Evolutionary conservation across 2,113 vertebrate species (phyloP).

Genomic region (Rhynchopsitta pachyrhyncha): DNA sequence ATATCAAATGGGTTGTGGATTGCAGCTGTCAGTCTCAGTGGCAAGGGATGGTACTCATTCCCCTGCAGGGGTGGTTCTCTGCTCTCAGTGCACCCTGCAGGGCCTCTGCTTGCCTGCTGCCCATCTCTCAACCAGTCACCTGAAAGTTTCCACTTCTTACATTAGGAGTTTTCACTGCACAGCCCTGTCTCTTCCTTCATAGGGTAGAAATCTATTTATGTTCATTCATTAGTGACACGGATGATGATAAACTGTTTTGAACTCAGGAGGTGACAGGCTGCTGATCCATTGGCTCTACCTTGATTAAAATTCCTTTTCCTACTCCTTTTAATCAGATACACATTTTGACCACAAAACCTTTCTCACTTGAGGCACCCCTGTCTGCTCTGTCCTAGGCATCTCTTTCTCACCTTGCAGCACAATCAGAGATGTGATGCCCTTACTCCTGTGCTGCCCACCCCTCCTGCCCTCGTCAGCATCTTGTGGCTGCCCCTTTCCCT

Average conservation of each 20-base stretch:
- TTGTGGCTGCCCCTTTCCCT: background rate
- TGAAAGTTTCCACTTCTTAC: background rate
- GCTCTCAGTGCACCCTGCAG: background rate
- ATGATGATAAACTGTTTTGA: background rate
- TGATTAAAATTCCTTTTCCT: background rate
- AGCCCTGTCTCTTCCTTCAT: background rate
- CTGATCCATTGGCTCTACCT: background rate
- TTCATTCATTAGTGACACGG: background rate
- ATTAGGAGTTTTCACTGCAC: background rate
- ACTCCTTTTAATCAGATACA: background rate
- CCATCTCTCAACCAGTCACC: background rate
- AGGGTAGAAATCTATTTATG: background rate
- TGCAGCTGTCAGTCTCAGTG: background rate
- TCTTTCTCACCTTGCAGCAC: background rate
- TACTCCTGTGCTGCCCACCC: background rate
- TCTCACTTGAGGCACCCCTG: background rate
- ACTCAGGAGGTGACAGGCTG: background rate
- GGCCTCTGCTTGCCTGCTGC: background rate
- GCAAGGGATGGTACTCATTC: background rate
- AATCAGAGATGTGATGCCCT: background rate
- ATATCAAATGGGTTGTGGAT: background rate
- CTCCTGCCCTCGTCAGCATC: background rate
- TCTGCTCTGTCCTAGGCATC: background rate
- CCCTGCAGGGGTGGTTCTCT: too few species aligned
- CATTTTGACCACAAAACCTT: background rate